Evolutionary conservation across 2,888 invertebrate genomes (phyloP).

Genomic region (Cerastis rubricosa): DNA sequence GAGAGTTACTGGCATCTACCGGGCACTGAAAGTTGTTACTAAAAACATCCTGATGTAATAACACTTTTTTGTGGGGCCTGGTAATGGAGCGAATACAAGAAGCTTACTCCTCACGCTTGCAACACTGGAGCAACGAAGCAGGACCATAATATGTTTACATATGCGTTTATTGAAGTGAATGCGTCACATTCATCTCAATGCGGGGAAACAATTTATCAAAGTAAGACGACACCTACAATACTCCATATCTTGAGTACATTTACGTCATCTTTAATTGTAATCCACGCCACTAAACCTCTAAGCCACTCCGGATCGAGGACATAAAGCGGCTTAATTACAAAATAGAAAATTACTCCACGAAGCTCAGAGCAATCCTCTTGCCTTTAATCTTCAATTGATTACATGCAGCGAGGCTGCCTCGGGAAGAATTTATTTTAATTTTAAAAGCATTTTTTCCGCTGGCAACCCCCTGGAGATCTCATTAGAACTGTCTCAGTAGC

Average conservation of each 20-base stretch:
- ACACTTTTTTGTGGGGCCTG: background rate
- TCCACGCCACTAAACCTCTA: constrained; percentile 45
- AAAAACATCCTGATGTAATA: background rate
- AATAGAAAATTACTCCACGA: constrained; percentile 69
- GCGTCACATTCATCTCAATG: background rate
- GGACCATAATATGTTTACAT: background rate
- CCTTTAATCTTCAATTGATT: constrained; percentile 83
- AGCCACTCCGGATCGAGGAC: constrained; percentile 55
- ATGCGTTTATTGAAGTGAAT: background rate
- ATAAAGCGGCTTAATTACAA: constrained; percentile 72
- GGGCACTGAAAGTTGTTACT: background rate
- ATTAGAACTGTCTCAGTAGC: constrained; percentile 74
- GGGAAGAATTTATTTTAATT: constrained; percentile 81
- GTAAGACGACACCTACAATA: background rate
- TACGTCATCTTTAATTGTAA: constrained; percentile 45
- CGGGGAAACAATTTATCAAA: background rate
- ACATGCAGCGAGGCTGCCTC: constrained; percentile 71
- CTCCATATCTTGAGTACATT: background rate
- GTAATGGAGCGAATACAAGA: background rate
- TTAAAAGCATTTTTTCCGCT: constrained; percentile 79
- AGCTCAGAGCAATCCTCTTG: constrained; percentile 76
- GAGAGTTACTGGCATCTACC: background rate
- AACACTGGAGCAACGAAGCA: background rate
- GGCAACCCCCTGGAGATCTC: constrained; percentile 80
- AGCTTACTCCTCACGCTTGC: background rate